Conservation (phyloP, 2,888 invertebrate genomes). For the Carcina quercana region DNA sequence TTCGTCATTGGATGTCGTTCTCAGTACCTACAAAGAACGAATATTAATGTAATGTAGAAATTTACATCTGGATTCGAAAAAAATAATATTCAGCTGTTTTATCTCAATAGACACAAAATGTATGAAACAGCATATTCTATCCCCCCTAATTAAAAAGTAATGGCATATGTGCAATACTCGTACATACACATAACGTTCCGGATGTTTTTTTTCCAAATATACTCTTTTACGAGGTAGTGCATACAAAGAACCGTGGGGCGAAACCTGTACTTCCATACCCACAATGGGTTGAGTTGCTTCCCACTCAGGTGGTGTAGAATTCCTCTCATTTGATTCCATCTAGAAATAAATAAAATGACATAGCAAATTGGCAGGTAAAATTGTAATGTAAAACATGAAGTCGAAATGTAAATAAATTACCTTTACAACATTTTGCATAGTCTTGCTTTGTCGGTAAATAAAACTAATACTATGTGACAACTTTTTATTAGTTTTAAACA, state of each 20-base stretch:
- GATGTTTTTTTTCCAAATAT: neutral
- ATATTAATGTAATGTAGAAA: neutral
- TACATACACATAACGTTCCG: neutral
- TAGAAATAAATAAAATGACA: slow-evolving; percentile 2
- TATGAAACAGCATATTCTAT: neutral
- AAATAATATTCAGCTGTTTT: neutral
- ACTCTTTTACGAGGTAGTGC: neutral
- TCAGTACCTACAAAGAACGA: neutral
- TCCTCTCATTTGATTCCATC: slow-evolving; percentile 3
- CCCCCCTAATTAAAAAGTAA: neutral
- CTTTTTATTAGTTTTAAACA: slow-evolving; percentile 2
- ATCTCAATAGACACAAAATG: neutral
- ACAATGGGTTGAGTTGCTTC: slow-evolving; percentile 3
- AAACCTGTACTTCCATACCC: slow-evolving; percentile 1
- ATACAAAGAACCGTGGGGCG: slow-evolving; percentile 3
- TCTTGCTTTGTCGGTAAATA: neutral
- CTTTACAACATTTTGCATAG: slow-evolving; percentile 1
- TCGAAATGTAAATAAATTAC: slow-evolving; percentile 1
- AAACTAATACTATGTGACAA: slow-evolving; percentile 1
- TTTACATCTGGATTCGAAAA: neutral
- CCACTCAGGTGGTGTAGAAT: neutral
- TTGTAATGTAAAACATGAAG: slow-evolving; percentile 1
- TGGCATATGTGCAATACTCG: neutral
- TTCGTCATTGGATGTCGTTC: neutral
- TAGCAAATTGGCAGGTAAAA: slow-evolving; percentile 2